A percentile compares a stretch with the other conserved stretches of the same genome.
phyloP scores from a whole-genome alignment of 2,888 invertebrate genomes.

The Odontocerum albicorne region DNA sequence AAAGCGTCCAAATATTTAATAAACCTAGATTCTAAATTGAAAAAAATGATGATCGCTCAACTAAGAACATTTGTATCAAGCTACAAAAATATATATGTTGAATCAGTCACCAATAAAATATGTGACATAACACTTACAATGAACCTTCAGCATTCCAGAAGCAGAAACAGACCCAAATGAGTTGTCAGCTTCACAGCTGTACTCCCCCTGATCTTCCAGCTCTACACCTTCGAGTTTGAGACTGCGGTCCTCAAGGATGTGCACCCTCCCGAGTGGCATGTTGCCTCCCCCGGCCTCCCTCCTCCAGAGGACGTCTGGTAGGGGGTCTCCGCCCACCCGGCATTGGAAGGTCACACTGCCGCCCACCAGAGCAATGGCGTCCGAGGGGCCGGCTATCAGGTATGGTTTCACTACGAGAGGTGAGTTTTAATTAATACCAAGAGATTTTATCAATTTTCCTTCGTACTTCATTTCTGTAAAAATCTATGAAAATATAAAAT shows the following conservation, averaged over 20 bases:
- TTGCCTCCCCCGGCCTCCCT: constrained; percentile 73
- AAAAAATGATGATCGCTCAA: too few species aligned
- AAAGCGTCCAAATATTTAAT: too few species aligned
- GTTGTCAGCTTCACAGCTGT: constrained; percentile 83
- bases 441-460: too few species aligned
- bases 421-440: not conserved
- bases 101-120: not conserved
- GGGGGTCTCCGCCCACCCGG: constrained; percentile 78
- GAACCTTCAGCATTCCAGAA: constrained; percentile 74
- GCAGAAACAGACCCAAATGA: constrained; percentile 77
- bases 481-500: too few species aligned
- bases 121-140: constrained; percentile 67
- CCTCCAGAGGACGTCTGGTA: constrained; percentile 81
- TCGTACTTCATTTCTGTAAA: too few species aligned
- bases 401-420: constrained; percentile 89
- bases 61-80: too few species aligned
- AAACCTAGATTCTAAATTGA: too few species aligned
- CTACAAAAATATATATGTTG: not conserved
- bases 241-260: constrained; percentile 77
- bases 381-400: constrained; percentile 80
- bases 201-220: constrained; percentile 78
- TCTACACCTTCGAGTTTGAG: constrained; percentile 72
- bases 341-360: constrained; percentile 81
- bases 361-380: constrained; percentile 75
- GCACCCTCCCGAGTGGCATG: constrained; percentile 77